phyloP scores from a whole-genome alignment of 1,140 invertebrate genomes.

The Mycetomoellerius zeteki region DNA sequence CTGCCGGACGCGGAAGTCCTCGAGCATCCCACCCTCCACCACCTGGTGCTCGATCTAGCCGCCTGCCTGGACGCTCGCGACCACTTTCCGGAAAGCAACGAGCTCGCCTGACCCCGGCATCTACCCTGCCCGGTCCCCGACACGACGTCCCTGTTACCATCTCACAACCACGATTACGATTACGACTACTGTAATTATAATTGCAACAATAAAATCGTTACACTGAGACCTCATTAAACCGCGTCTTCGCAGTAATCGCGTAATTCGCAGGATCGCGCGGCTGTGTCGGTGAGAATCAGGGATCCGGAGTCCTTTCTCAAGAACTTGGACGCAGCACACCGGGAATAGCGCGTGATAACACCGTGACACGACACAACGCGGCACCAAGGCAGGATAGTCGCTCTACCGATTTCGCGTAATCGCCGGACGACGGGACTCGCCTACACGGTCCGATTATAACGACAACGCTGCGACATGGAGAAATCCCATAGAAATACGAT shows the following conservation, averaged over 20 bases:
- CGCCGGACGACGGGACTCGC: constrained; percentile 26
- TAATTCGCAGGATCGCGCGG: constrained; percentile 63
- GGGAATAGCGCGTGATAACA: constrained; percentile 10
- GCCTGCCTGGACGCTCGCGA: constrained; percentile 93
- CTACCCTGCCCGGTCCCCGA: constrained; percentile 79
- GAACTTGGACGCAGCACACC: background rate
- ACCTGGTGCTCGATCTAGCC: constrained; percentile 94
- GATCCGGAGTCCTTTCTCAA: background rate
- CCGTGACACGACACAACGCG: background rate
- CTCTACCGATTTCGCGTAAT: constrained; percentile 40
- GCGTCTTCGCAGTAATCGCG: constrained; percentile 79
- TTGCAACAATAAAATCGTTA: constrained; percentile 86
- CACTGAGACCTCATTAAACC: constrained; percentile 86
- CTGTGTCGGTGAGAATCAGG: constrained; percentile 3
- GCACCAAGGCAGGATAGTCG: constrained; percentile 34
- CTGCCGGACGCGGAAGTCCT: constrained; percentile 96
- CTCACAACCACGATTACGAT: constrained; percentile 84
- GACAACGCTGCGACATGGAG: constrained; percentile 8
- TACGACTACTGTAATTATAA: constrained; percentile 85
- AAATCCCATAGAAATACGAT: constrained; percentile 12
- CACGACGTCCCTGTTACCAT: constrained; percentile 80
- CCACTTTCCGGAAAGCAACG: constrained; percentile 91
- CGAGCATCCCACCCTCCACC: constrained; percentile 94
- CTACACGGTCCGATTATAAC: constrained; percentile 43
- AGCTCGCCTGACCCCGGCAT: constrained; percentile 91